Evolutionary conservation across 2,113 vertebrate species (phyloP).

Genomic region (Grammomys surdaster): DNA sequence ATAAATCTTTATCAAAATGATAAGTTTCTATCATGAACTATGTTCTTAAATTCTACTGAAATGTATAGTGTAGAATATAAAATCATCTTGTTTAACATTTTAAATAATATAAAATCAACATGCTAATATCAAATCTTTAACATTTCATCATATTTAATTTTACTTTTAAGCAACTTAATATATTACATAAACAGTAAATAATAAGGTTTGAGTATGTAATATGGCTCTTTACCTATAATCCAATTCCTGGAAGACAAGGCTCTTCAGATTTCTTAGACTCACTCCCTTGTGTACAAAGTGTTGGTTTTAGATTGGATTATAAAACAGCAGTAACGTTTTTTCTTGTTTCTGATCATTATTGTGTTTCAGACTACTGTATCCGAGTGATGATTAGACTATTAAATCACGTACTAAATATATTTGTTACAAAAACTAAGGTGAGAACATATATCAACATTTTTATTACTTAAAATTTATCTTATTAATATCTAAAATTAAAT

Average conservation of each 20-base stretch:
- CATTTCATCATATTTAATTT: background rate
- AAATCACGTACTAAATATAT: background rate
- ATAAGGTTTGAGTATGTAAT: background rate
- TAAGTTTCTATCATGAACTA: slow-evolving; percentile 73
- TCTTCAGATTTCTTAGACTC: background rate
- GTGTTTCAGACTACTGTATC: background rate
- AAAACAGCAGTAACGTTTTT: background rate
- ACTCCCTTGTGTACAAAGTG: background rate
- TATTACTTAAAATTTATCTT: background rate
- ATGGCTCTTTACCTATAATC: background rate
- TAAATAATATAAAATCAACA: background rate
- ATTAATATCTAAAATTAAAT: background rate
- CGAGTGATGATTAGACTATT: background rate
- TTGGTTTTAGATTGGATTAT: background rate
- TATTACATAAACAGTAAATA: background rate
- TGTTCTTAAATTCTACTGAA: slow-evolving; percentile 72
- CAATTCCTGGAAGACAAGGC: background rate
- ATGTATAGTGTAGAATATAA: slow-evolving; percentile 64
- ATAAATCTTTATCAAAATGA: slow-evolving; percentile 84
- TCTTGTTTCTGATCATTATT: background rate
- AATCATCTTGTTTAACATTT: background rate
- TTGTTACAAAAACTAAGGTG: background rate
- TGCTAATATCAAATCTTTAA: background rate
- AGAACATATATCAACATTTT: background rate
- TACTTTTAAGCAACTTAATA: background rate